phyloP scores from a whole-genome alignment of 2,888 invertebrate species.

The Nasonia oneida region DNA sequence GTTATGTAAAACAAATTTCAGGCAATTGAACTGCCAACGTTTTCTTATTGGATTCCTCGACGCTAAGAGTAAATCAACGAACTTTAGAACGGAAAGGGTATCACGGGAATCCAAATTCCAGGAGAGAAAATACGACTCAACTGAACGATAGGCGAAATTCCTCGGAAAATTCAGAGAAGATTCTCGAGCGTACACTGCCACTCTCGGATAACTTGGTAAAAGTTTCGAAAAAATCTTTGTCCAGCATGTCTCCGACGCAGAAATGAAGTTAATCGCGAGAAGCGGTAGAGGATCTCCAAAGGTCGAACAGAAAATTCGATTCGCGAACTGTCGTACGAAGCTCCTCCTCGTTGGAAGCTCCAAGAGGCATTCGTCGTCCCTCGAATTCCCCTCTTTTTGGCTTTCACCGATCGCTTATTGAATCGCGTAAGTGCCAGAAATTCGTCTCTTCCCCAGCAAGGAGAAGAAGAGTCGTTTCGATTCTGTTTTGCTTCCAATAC shows the following conservation, averaged over 20 bases:
- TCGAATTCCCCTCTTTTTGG: conserved; percentile 30
- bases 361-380: conserved; percentile 27
- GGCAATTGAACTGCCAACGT: not conserved
- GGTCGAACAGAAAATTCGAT: conserved; percentile 62
- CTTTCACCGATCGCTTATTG: conserved; percentile 51
- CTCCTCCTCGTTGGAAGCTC: conserved; percentile 37
- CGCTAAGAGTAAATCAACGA: not conserved
- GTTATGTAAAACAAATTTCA: not conserved
- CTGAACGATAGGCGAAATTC: conserved; percentile 14
- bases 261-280: conserved; percentile 64
- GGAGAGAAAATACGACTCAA: not conserved
- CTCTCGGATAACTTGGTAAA: not conserved
- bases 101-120: conserved; percentile 20
- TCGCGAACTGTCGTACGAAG: conserved; percentile 33
- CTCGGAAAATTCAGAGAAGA: conserved; percentile 28
- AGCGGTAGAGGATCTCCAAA: conserved; percentile 48
- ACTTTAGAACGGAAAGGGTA: not conserved
- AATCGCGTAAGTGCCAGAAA: conserved; percentile 52
- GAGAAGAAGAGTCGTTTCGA: conserved; percentile 14
- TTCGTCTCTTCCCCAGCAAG: conserved; percentile 25
- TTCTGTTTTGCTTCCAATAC: conserved; percentile 42
- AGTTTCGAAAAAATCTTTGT: conserved; percentile 52
- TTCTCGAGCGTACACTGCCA: not conserved
- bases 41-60: not conserved
- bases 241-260: conserved; percentile 28